Evolutionary conservation across 2,888 invertebrate species (phyloP), one percentile per base, ranked within the genome.

Genomic region (Agriopis marginaria): DNA sequence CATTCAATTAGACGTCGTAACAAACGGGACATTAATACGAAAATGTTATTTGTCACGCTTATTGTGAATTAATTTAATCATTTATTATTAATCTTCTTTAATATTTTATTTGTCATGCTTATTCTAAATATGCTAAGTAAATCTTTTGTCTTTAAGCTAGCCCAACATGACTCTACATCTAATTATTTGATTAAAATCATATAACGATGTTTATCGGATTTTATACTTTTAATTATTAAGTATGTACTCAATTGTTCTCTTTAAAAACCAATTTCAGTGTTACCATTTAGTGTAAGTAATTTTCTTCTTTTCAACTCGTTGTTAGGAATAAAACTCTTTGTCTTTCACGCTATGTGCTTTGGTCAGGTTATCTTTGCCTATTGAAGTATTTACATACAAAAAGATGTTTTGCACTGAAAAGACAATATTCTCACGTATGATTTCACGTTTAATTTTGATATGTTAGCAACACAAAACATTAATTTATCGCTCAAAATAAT

Each of bases 1-100:
- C 86, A 88, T 87, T 89, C 87, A 79, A 74, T 12, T 40, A 56
- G 23, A 59, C 23, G n/a, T 68, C 47, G 14, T 14, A 53, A 67
- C 42, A 23, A 66, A 54, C 4, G 42, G 40, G 68, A 8, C 9
- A 11, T 7, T 32, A 42, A 12, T 23, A 56, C 8, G 12, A 14
- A 45, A 45, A 12, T 1, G 49, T n/a, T 47, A 39, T n/a, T 32
- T 39, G 6, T 39, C 10, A 60, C 14, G 39, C 39, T 40, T 50
- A 40, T 8, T 45, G 5, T 32, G 3, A 45, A 47, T 58, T 3
- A 44, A 45, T 10, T 40, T 9, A 42, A 56, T 14, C 8, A 6
- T 42, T 42, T 9, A 42, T 14, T 42, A 10, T 14, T 17, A 11
- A 10, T 44, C 44, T 17, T 50, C 23, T n/a, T 14, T 17, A 11